Percentiles rank a stretch among this genome's conserved stretches.
These are phyloP conservation scores for Lepidothrix coronata DNA, from an alignment of 2,113 vertebrate species.

Conservation along the genomic window DNA sequence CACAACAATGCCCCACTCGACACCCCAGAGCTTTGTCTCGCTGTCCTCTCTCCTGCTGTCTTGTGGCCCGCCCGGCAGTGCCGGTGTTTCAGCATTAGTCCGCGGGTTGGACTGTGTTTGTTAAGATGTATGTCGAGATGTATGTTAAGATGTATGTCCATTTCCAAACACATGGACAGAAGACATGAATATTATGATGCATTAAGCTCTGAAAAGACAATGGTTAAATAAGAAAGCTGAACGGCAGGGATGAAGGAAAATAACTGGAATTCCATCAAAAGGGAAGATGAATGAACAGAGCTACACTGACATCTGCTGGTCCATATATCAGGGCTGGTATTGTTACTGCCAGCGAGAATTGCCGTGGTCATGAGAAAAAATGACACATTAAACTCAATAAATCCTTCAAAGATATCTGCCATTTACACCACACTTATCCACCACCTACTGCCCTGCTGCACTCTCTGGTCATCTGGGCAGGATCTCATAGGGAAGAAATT, in stretches of 20 bases:
- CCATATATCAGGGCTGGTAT: conserved; percentile 27
- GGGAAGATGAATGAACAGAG: conserved; percentile 77
- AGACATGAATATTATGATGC: conserved; percentile 67
- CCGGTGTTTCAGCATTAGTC: not conserved
- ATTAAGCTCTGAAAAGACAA: conserved; percentile 74
- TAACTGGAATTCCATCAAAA: conserved; percentile 70
- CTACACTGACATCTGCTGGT: conserved; percentile 84
- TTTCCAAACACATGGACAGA: conserved; percentile 53
- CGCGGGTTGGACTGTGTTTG: conserved; percentile 32
- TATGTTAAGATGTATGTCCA: conserved; percentile 48
- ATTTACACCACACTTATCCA: not conserved
- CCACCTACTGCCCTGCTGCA: not conserved
- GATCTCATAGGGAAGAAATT: not conserved
- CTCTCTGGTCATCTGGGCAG: not conserved
- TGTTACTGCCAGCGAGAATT: conserved; percentile 12
- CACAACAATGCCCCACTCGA: not conserved
- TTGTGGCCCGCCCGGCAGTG: not conserved
- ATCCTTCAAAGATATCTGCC: conserved; percentile 30
- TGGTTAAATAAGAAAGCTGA: conserved; percentile 76
- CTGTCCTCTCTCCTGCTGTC: conserved; percentile 8
- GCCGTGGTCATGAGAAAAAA: not conserved
- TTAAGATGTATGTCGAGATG: not conserved
- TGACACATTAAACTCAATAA: conserved; percentile 34
- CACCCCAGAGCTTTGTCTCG: conserved; percentile 45
- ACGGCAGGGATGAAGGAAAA: conserved; percentile 24